Evolutionary conservation across 2,888 invertebrate genomes (phyloP).

Genomic region (Conchocele bisecta): DNA sequence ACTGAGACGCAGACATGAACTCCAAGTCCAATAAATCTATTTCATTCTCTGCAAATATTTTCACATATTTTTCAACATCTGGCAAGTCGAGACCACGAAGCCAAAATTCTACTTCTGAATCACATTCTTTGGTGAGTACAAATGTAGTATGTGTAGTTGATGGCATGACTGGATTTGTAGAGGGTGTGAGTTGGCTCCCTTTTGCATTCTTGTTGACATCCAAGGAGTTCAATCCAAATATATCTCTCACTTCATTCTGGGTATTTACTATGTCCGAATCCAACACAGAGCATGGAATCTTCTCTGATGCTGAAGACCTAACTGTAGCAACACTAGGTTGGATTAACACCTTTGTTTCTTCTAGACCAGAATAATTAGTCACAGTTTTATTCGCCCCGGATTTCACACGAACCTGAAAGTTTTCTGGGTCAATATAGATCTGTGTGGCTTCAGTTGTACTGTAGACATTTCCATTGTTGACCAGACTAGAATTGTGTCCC

Average conservation of each 20-base stretch:
- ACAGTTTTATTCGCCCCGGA: slow-evolving; percentile 11
- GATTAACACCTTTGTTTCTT: slow-evolving; percentile 38
- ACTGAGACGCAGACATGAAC: slow-evolving; percentile 67
- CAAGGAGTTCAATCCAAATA: slow-evolving; percentile 33
- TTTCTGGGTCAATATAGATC: slow-evolving; percentile 46
- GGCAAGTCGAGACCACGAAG: slow-evolving; percentile 65
- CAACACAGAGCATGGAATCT: slow-evolving; percentile 41
- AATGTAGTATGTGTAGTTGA: slow-evolving; percentile 36
- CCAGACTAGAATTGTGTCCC: too few species aligned
- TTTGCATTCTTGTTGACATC: too few species aligned
- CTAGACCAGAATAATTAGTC: slow-evolving; percentile 7
- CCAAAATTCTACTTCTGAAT: slow-evolving; percentile 71
- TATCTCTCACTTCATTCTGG: slow-evolving; percentile 28
- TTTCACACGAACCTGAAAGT: slow-evolving; percentile 35
- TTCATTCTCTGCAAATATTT: slow-evolving; percentile 75
- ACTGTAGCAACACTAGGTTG: slow-evolving; percentile 11
- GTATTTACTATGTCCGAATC: slow-evolving; percentile 12
- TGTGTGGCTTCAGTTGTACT: slow-evolving; percentile 36
- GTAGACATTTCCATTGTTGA: too few species aligned
- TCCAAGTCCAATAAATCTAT: slow-evolving; percentile 72
- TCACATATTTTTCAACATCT: slow-evolving; percentile 69
- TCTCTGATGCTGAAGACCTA: background rate
- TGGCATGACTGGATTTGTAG: background rate
- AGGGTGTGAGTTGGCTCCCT: background rate
- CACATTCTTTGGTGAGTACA: slow-evolving; percentile 58